Evolutionary conservation across 2,797 vertebrate genomes (phyloP), one percentile per base, ranked within the genome.

Genomic region (Neosalanx taihuensis): DNA sequence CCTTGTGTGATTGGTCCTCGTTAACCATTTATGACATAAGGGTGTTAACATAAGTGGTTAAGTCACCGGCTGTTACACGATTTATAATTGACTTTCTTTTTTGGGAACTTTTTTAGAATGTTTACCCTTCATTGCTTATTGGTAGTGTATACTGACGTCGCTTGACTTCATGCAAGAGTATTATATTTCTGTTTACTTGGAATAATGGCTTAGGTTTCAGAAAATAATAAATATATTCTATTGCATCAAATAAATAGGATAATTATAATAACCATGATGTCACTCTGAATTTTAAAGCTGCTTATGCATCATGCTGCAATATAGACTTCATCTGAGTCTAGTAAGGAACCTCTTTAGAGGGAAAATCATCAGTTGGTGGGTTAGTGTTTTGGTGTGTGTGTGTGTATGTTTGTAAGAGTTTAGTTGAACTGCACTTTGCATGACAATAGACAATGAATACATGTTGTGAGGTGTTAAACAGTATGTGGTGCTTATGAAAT

Each of bases 391-490:
- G 20, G 18, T 63, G 1, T 35, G 61, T 63, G 31, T 62, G 3
- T 51, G 15, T 60, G 18, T n/a, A 5, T 66, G 4, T 66, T 62
- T 71, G 0, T 17, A 29, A 29, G 31, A 6, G n/a, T 60, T 18
- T 69, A 17, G 29, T 64, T 64, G 35, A 69, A 72, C 63, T 7
- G 63, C n/a, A 41, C 29, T 31, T 15, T 62, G 60, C 60, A 33
- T 23, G 46, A 61, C 53, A 46, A 71, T 65, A 51, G 60, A 59
- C 51, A 17, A 29, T 71, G 67, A 51, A 51, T 26, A 67, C 13
- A 20, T 67, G 37, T 63, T 63, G 51, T 41, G 60, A 78, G 15
- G 72, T 75, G 60, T 74, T 63, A 79, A 64, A 46, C 41, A 13
- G 41, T 46, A 46, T 46, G 13, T 46, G 41, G 12, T 64, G 20